Base-by-base conservation (phyloP, 2,113 vertebrate genomes). In the Microtus pennsylvanicus region DNA sequence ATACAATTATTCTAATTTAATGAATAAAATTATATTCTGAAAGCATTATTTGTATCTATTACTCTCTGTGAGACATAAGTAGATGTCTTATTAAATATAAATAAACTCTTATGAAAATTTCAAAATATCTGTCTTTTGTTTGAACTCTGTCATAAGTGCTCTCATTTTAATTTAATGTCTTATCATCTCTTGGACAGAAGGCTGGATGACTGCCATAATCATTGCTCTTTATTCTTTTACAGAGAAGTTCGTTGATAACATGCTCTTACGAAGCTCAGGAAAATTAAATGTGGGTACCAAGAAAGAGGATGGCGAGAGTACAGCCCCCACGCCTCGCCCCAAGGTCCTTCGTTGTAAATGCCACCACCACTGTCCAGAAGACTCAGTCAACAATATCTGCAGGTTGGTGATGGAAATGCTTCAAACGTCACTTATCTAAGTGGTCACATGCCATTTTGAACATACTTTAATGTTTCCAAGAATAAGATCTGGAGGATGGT, bases 371-470 rank as follows among this genome's bases (percentile, higher is more conserved):
- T 99, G 99, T 95, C 99, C 99, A 0, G 99, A 99, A 85, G 99
- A 99, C 94, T 99, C 99, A 0, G 98, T 98, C 96, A 99, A 99
- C 98, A 99, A 99, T 97, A 99, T 99, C n/a, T 99, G 99, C 99
- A 99, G 99, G 99, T 99, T 96, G 86, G 98, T 99, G 85, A 47
- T 7, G 58, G 24, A 45, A 16, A 16, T 50, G 7, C 9, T 89
- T 78, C 47, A n/a, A 89, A 38, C 16, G 9, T 78, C 10, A 24
- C 33, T 65, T 82, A 87, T 28, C 26, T 4, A 89, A 42, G 26
- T n/a, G 28, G 5, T 38, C 42, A 22, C 45, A 19, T 74, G 12
- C 3, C 24, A 61, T 85, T 87, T 85, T 47, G 5, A 42, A 63
- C 55, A 13, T 77, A 78, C n/a, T 24, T 52, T 81, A 4, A 7